Evolutionary conservation across 2,888 invertebrate genomes (phyloP).

Genomic region (Dicranocentrus wangi): DNA sequence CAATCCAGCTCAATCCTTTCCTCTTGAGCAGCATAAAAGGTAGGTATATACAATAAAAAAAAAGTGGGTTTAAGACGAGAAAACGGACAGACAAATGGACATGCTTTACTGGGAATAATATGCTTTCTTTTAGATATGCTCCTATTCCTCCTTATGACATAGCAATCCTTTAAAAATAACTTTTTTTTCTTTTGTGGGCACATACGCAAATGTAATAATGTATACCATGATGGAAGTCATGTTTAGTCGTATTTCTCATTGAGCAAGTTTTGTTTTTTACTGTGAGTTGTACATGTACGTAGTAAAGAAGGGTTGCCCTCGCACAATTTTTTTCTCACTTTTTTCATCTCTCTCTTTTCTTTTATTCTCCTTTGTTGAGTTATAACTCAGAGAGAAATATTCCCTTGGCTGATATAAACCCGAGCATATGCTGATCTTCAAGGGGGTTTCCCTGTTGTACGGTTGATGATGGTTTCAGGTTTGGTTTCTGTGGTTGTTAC

Average conservation of each 20-base stretch:
- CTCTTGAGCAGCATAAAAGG: constrained; percentile 20
- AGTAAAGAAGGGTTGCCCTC: neutral
- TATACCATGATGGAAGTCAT: neutral
- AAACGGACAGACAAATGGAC: constrained; percentile 21
- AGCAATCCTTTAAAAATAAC: constrained; percentile 11
- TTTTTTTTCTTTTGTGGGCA: neutral
- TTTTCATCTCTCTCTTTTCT: constrained; percentile 17
- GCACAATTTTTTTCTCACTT: constrained; percentile 31
- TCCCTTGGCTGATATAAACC: constrained; percentile 49
- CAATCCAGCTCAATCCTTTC: neutral
- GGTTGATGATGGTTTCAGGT: constrained; percentile 46
- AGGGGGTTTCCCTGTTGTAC: constrained; percentile 24
- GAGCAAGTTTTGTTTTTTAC: too few relatives aligned
- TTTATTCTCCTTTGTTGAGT: constrained; percentile 38
- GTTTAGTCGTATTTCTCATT: neutral
- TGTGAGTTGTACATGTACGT: constrained; percentile 7
- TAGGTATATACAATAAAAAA: constrained; percentile 33
- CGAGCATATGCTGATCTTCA: constrained; percentile 38
- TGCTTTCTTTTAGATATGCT: too few relatives aligned
- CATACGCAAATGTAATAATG: neutral
- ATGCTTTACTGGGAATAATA: too few relatives aligned
- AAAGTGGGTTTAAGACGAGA: constrained; percentile 10
- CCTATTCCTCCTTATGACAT: too few relatives aligned
- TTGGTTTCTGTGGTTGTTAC: constrained; percentile 48
- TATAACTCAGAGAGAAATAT: constrained; percentile 42